Percentiles rank a stretch among this genome's conserved stretches.
Conservation (phyloP, 2,797 vertebrate genomes). For the Galaxias olidus region DNA sequence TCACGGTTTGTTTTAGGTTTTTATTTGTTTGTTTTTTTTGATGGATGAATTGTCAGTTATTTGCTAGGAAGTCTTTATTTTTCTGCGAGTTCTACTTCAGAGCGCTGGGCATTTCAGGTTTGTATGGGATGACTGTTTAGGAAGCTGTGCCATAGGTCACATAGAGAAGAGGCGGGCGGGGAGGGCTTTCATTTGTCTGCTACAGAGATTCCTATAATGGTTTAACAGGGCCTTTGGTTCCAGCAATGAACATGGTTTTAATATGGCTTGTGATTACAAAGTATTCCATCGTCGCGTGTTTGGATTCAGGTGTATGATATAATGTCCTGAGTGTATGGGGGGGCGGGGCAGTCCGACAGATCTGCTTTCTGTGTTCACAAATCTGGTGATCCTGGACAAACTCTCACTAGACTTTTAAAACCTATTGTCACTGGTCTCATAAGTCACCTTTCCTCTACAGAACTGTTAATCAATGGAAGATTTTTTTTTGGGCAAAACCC, state of each 20-base stretch:
- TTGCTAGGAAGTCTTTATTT: no score
- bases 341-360: no score
- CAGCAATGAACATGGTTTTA: constrained; percentile 52
- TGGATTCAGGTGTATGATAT: constrained; percentile 19
- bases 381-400: not conserved
- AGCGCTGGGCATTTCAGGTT: constrained; percentile 32
- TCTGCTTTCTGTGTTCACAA: not conserved
- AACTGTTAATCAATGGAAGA: no score
- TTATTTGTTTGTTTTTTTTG: no score
- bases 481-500: no score
- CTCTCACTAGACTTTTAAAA: no score
- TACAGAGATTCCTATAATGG: constrained; percentile 34
- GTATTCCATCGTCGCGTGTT: constrained; percentile 42
- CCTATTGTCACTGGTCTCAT: not conserved
- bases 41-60: no score
- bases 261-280: constrained; percentile 38
- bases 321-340: no score
- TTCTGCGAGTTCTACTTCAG: no score
- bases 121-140: no score
- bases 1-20: no score
- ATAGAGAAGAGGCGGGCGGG: constrained; percentile 20
- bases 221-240: constrained; percentile 70
- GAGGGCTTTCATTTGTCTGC: constrained; percentile 42
- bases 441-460: no score
- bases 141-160: constrained; percentile 52